phyloP scores from a whole-genome alignment of 2,888 invertebrate species.

The Sycophila texana region DNA sequence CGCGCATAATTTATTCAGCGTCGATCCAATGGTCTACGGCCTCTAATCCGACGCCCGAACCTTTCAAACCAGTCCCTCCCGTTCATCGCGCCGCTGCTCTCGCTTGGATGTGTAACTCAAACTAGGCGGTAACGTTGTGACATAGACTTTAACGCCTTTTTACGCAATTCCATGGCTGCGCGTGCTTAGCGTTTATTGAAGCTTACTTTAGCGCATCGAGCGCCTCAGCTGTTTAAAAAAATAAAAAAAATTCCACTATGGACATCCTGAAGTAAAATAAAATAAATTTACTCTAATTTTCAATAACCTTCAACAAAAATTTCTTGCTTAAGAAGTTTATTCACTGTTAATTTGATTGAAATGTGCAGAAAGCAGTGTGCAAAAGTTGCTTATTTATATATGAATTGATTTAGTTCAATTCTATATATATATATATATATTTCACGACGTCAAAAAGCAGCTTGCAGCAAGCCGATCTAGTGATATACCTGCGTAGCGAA shows the following conservation, averaged over 20 bases:
- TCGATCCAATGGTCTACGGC: conserved; percentile 34
- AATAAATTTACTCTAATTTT: no score
- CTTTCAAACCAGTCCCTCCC: conserved; percentile 52
- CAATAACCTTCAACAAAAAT: no score
- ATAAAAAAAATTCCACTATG: no score
- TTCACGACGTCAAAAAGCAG: background rate
- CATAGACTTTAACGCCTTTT: conserved; percentile 45
- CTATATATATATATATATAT: no score
- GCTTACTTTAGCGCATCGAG: no score
- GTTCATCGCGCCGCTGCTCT: conserved; percentile 20
- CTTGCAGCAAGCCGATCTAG: conserved; percentile 9
- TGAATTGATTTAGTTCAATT: no score
- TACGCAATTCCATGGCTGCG: conserved; percentile 26
- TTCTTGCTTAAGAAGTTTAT: no score
- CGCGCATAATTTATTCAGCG: conserved; percentile 48
- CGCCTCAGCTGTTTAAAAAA: no score
- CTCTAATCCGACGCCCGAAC: conserved; percentile 44
- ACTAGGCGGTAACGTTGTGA: conserved; percentile 34
- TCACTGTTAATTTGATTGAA: background rate
- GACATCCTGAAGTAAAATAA: no score
- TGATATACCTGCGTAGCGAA: conserved; percentile 10
- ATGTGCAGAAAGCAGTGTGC: background rate
- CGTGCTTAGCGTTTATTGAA: no score
- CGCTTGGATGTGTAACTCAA: conserved; percentile 49
- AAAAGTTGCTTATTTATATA: no score